A percentile compares a stretch with the other conserved stretches of the same genome.
These are phyloP conservation scores for Camelus dromedarius DNA, from an alignment of 2,113 vertebrate genomes.

Conservation along the genomic window DNA sequence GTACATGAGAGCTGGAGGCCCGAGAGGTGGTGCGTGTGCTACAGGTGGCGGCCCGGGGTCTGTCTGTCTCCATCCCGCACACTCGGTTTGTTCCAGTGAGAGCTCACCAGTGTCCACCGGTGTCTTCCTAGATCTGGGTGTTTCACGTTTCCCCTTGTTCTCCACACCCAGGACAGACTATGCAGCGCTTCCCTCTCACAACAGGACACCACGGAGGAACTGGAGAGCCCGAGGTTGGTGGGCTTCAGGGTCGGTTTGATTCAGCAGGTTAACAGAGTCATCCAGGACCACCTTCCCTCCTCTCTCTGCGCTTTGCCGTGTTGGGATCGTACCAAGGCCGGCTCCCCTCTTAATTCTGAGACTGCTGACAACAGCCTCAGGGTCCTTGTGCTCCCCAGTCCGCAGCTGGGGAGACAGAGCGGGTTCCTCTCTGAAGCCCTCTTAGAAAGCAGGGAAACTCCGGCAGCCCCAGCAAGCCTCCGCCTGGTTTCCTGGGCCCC, in stretches of 20 bases:
- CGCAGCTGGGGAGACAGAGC: neutral
- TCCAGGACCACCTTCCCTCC: neutral
- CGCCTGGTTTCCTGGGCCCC: neutral
- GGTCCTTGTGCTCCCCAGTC: neutral
- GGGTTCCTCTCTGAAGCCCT: neutral
- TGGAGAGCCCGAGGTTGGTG: neutral
- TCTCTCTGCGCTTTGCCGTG: neutral
- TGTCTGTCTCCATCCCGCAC: neutral
- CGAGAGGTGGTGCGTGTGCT: accelerated
- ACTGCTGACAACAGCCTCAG: neutral
- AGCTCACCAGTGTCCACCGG: neutral
- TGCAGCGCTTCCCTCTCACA: neutral
- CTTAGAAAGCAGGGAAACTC: neutral
- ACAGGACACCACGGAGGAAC: too few relatives aligned
- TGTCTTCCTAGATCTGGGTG: neutral
- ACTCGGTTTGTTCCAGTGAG: neutral
- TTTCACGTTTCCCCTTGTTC: neutral
- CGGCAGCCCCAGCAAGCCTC: neutral
- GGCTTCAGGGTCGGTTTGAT: neutral
- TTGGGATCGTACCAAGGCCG: neutral
- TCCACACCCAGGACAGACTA: neutral
- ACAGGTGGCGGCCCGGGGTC: neutral
- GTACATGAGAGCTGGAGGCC: neutral
- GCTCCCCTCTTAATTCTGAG: neutral
- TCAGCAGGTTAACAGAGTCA: neutral